A percentile compares a stretch with the other conserved stretches of the same genome.
phyloP scores from a whole-genome alignment of 2,797 vertebrate genomes.

The Mastacembelus armatus region DNA sequence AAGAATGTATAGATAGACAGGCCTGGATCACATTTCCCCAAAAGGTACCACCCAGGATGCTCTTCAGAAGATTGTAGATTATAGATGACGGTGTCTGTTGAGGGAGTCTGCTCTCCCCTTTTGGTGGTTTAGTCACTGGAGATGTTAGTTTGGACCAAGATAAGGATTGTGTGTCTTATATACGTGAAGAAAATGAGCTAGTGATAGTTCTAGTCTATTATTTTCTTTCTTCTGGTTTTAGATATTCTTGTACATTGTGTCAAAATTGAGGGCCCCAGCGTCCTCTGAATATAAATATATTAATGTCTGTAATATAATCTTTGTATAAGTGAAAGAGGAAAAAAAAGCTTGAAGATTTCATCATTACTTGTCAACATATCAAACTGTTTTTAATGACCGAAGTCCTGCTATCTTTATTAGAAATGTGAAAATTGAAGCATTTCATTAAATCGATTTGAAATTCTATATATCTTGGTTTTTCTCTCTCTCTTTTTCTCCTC shows the following conservation, averaged over 20 bases:
- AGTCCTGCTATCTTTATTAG: slow-evolving; percentile 85
- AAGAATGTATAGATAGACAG: slow-evolving; percentile 81
- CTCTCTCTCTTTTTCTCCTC: not conserved
- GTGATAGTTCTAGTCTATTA: slow-evolving; percentile 68
- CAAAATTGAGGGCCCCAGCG: slow-evolving; percentile 73
- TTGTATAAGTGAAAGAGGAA: slow-evolving; percentile 76
- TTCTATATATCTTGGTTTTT: slow-evolving; percentile 35
- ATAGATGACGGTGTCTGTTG: slow-evolving; percentile 64
- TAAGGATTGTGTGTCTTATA: slow-evolving; percentile 76
- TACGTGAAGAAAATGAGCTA: slow-evolving; percentile 72
- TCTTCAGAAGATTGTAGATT: slow-evolving; percentile 72
- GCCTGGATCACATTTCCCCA: slow-evolving; percentile 54
- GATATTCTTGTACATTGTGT: slow-evolving; percentile 82
- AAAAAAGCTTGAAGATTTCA: slow-evolving; percentile 77
- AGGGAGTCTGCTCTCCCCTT: slow-evolving; percentile 56
- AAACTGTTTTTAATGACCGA: slow-evolving; percentile 83
- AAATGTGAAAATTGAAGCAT: slow-evolving; percentile 85
- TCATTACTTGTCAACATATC: slow-evolving; percentile 83
- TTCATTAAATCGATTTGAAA: slow-evolving; percentile 88
- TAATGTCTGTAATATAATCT: slow-evolving; percentile 85
- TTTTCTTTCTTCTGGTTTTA: slow-evolving; percentile 69
- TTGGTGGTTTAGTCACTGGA: slow-evolving; percentile 65
- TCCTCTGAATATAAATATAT: slow-evolving; percentile 79
- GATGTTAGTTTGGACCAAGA: slow-evolving; percentile 74
- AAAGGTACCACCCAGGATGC: slow-evolving; percentile 60